phyloP scores from a whole-genome alignment of 2,888 invertebrate species.

The Eurois occulta region DNA sequence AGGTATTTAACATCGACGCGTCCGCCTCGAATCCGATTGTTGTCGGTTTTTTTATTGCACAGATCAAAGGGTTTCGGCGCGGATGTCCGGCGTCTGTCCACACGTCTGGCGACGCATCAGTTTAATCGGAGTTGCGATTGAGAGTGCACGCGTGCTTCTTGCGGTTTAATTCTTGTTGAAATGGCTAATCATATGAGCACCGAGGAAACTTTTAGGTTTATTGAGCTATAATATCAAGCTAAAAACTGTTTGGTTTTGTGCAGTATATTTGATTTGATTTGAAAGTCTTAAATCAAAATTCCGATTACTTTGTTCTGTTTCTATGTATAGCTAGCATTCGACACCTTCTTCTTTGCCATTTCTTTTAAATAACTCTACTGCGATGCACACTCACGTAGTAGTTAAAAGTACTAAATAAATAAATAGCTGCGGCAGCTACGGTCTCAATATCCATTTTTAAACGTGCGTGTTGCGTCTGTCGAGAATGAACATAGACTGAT shows the following conservation, averaged over 20 bases:
- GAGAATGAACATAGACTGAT: background rate
- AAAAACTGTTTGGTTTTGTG: too few species aligned
- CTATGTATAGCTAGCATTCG: too few species aligned
- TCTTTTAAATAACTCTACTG: too few species aligned
- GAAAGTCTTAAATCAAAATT: too few species aligned
- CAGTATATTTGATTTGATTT: too few species aligned
- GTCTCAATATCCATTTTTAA: conserved; percentile 3
- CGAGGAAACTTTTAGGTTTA: too few species aligned
- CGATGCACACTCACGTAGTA: background rate
- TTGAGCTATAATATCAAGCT: too few species aligned
- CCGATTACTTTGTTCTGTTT: too few species aligned
- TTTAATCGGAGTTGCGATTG: conserved; percentile 1
- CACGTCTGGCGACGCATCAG: background rate
- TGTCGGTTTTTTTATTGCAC: background rate
- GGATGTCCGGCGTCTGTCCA: background rate
- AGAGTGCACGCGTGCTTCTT: conserved; percentile 1
- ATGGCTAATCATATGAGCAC: too few species aligned
- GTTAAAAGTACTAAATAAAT: background rate
- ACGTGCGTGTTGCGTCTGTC: background rate
- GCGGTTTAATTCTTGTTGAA: background rate
- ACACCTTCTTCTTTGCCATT: too few species aligned
- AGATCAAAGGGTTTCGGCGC: background rate
- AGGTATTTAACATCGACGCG: background rate
- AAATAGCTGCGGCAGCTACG: background rate
- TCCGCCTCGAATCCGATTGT: background rate